Evolutionary conservation across 2,113 vertebrate genomes (phyloP).

Genomic region (Lanius collurio): DNA sequence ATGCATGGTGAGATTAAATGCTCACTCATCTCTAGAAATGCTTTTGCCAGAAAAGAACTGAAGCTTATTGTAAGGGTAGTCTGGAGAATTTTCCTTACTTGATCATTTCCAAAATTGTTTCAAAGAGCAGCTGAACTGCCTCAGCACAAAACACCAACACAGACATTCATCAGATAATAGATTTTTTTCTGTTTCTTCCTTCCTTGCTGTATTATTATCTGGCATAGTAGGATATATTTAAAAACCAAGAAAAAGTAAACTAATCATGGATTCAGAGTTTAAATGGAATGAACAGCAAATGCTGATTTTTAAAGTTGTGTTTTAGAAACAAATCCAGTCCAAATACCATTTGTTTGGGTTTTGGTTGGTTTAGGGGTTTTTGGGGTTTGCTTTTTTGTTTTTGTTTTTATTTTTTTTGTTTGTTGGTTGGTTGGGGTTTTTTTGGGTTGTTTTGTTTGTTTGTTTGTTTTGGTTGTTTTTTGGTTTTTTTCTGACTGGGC

Average conservation of each 20-base stretch:
- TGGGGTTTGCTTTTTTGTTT: too few species aligned
- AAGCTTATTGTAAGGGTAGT: not conserved
- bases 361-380: not conserved
- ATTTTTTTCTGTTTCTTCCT: constrained; percentile 10
- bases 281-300: not conserved
- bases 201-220: not conserved
- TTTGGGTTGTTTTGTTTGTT: not conserved
- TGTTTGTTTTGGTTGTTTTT: not conserved
- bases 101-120: constrained; percentile 33
- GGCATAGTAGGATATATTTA: not conserved
- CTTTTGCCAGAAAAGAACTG: constrained; percentile 30
- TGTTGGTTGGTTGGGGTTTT: too few species aligned
- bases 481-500: not conserved
- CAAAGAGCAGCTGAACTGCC: constrained; percentile 39
- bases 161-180: not conserved
- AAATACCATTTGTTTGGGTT: not conserved
- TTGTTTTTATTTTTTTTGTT: not conserved
- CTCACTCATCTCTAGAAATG: not conserved
- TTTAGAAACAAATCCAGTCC: constrained; percentile 6
- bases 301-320: not conserved
- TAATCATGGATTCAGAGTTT: not conserved
- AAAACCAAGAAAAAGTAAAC: not conserved
- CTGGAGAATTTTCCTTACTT: constrained; percentile 40
- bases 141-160: not conserved
- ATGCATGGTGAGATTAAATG: not conserved